Base-by-base conservation (phyloP, 1,140 invertebrate species). In the Hypsibius dujardini region DNA sequence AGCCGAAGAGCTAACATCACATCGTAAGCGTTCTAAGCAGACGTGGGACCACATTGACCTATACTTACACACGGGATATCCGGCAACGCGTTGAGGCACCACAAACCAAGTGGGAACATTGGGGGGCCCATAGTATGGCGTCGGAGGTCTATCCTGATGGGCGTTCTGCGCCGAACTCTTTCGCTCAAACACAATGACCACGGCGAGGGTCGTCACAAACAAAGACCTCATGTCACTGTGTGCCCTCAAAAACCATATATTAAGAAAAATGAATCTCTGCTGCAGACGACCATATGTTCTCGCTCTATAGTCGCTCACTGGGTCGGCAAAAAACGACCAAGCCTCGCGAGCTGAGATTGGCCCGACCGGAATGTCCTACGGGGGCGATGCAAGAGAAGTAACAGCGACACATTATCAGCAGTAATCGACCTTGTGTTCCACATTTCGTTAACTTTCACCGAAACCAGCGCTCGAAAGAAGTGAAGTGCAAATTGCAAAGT, bases 101-200 rank as follows among this genome's bases (percentile, higher is more conserved):
- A 67, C 42, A 42, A 67, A 67, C 62, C 62, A 67, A 42, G 62
- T 14, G 45, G 62, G 62, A 42, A 14, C 3, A 42, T 67, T 67
- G 12, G 7, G 62, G 3, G 62, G 62, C 42, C 7, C 50, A 56
- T 56, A n/a, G 50, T 56, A 7, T n/a, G 50, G 50, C n/a, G 7
- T 56, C n/a, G 50, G 50, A 7, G 50, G 50, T 56, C 50, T n/a
- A n/a, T 7, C n/a, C 7, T 7, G n/a, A 56, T 56, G 7, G 50
- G 50, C 50, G n/a, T 56, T n/a, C n/a, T 56, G 50, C 7, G 7
- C 7, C 7, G 50, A 56, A n/a, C 7, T n/a, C 50, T 7, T 56
- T 56, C 7, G n/a, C 7, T 7, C 7, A 56, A 7, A 56, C 50
- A 56, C 7, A 56, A n/a, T 56, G 50, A 56, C 7, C 7, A 56